Conservation (phyloP, 53 echinoderm and acorn worm species). For the Astropecten irregularis region DNA sequence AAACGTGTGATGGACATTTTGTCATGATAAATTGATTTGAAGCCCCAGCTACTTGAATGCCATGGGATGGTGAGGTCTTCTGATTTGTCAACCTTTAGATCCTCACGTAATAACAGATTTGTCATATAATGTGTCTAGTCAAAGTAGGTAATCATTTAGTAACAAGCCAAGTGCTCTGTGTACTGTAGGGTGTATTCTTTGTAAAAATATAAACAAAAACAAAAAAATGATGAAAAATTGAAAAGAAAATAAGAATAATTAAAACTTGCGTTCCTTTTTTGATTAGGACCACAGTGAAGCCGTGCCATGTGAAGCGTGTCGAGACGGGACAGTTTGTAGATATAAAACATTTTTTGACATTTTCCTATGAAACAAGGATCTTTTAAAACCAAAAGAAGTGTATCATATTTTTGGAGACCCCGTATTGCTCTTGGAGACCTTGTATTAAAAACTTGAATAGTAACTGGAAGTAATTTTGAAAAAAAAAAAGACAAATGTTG, state of each 20-base stretch:
- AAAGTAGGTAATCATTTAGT: not conserved
- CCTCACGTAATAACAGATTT: no score
- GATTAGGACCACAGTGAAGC: not conserved
- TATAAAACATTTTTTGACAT: not conserved
- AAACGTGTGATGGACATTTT: no score
- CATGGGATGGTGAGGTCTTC: no score
- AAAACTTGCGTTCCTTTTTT: not conserved
- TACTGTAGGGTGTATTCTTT: constrained; percentile 11
- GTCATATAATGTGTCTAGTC: constrained; percentile 6
- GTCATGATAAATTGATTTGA: no score
- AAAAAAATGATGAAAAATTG: not conserved
- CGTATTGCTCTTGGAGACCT: no score
- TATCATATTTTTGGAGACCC: constrained; percentile 20
- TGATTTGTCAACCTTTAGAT: constrained; percentile 17
- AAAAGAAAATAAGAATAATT: not conserved
- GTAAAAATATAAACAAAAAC: not conserved
- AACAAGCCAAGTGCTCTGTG: not conserved
- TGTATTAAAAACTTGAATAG: no score
- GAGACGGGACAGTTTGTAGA: constrained; percentile 26
- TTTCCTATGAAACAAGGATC: not conserved
- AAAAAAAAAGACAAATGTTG: not conserved
- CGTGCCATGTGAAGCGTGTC: not conserved
- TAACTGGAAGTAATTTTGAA: no score
- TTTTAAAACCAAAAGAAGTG: constrained; percentile 31
- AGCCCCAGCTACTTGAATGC: no score